Base-by-base conservation (phyloP, 2,888 invertebrate genomes). In the Hydroisotoma schaefferi region DNA sequence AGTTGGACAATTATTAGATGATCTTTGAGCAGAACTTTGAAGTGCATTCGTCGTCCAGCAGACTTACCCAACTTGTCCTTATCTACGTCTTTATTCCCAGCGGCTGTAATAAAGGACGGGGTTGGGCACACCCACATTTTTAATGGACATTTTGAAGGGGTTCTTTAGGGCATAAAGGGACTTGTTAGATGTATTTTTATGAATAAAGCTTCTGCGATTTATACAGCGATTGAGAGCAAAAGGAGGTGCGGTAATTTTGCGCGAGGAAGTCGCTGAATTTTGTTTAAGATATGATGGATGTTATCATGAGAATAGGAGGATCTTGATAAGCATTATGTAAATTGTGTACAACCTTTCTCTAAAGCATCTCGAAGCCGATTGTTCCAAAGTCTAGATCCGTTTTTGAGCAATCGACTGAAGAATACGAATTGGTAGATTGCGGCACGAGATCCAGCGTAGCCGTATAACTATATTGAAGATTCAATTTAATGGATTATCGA, bases 1-100 rank as follows among this genome's bases (percentile, higher is more conserved):
- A 63, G 28, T 44, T 63, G 63, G 12, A 60, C 59, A 18, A 63
- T 18, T 2, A 63, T 55, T 10, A 46, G 40, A 44, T 63, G 60
- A 55, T 63, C 63, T 37, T 60, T 53, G 8, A 60, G n/a, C 4
- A 63, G 37, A 1, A 56, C 15, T 1, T 44, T 57, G 12, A 33
- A 26, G 8, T 55, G 48, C 12, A 22, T 44, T 10, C 60, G 22
- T 1, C 23, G 1, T 8, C 40, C n/a, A 15, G 5, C 23, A 3
- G 33, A 47, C 12, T 25, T 26, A 22, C 25, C 8, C n/a, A 23
- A 6, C 8, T 40, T 20, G 4, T 40, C 40, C 5, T 4, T 15
- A 5, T 40, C n/a, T 5, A 40, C n/a, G n/a, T n/a, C n/a, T 40
- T 10, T 33, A 33, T 10, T 33, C 33, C 33, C 15, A 6, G 33